Conservation (phyloP, 2,888 invertebrate genomes). For the Ennomos fuscantarius region DNA sequence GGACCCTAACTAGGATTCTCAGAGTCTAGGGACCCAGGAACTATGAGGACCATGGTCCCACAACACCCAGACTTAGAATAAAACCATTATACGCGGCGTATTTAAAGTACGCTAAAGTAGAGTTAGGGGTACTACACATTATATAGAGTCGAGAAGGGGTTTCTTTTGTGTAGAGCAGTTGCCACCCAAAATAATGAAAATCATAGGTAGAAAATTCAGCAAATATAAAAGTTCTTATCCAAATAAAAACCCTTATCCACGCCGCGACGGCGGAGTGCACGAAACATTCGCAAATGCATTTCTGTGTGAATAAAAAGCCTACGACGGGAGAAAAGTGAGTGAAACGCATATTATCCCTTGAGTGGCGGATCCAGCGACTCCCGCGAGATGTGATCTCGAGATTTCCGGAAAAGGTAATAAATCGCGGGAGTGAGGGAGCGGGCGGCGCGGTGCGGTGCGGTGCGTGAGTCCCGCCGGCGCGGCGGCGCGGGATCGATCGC, state of each 20-base stretch:
- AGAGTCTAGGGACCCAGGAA: too few relatives aligned
- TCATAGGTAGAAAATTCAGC: too few relatives aligned
- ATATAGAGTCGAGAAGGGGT: too few relatives aligned
- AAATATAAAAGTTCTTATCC: neutral
- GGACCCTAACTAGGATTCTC: too few relatives aligned
- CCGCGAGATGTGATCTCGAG: conserved; percentile 62
- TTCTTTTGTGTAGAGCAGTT: too few relatives aligned
- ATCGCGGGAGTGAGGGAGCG: conserved; percentile 57
- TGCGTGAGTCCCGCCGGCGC: conserved; percentile 69
- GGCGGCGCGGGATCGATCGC: conserved; percentile 44
- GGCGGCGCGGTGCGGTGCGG: conserved; percentile 70
- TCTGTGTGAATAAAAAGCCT: neutral
- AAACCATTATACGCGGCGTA: too few relatives aligned
- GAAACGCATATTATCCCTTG: too few relatives aligned
- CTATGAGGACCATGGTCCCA: too few relatives aligned
- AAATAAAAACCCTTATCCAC: neutral
- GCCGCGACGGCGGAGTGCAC: neutral
- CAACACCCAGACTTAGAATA: too few relatives aligned
- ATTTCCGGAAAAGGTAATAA: conserved; percentile 76
- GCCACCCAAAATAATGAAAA: too few relatives aligned
- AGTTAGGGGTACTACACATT: too few relatives aligned
- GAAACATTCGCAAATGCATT: neutral
- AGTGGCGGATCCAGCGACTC: neutral
- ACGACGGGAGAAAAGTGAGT: neutral
- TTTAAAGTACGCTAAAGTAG: too few relatives aligned